These are phyloP conservation scores for Coranthus polyacanthus DNA, from an alignment of 2,797 vertebrate species.

Conservation along the genomic window DNA sequence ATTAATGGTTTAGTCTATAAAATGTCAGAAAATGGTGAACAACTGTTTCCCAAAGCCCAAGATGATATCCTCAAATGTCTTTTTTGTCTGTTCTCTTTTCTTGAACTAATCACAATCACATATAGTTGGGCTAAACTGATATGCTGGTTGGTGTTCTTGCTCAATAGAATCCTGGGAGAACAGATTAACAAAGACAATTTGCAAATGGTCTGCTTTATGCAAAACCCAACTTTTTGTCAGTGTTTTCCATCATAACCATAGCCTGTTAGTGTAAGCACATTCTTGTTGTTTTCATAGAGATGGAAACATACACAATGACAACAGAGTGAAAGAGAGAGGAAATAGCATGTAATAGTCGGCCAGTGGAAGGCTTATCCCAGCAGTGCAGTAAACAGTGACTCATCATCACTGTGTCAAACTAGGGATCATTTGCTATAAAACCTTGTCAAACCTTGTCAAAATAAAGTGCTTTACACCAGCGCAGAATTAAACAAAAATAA, in stretches of 20 bases:
- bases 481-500: slow-evolving; percentile 2
- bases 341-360: neutral
- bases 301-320: slow-evolving; percentile 20
- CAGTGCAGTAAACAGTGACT: slow-evolving; percentile 29
- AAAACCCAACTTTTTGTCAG: slow-evolving; percentile 3
- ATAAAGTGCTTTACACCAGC: slow-evolving; percentile 15
- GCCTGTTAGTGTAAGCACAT: neutral
- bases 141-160: too few species aligned
- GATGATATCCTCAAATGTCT: too few species aligned
- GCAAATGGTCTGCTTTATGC: neutral
- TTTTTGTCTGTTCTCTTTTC: too few species aligned
- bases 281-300: slow-evolving; percentile 1
- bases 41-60: too few species aligned
- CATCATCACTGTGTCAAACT: slow-evolving; percentile 30
- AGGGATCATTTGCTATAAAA: slow-evolving; percentile 29
- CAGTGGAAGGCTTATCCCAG: slow-evolving; percentile 18
- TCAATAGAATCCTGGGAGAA: slow-evolving; percentile 11
- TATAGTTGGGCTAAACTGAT: too few species aligned
- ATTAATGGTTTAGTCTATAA: too few species aligned
- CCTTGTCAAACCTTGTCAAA: slow-evolving; percentile 23
- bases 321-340: slow-evolving; percentile 17
- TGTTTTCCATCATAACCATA: slow-evolving; percentile 1
- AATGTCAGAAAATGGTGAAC: too few species aligned
- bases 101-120: too few species aligned
- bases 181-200: slow-evolving; percentile 11